Percentiles rank a stretch among this genome's conserved stretches.
These are phyloP conservation scores for Leptopilina boulardi DNA, from an alignment of 1,140 invertebrate genomes.

Conservation along the genomic window DNA sequence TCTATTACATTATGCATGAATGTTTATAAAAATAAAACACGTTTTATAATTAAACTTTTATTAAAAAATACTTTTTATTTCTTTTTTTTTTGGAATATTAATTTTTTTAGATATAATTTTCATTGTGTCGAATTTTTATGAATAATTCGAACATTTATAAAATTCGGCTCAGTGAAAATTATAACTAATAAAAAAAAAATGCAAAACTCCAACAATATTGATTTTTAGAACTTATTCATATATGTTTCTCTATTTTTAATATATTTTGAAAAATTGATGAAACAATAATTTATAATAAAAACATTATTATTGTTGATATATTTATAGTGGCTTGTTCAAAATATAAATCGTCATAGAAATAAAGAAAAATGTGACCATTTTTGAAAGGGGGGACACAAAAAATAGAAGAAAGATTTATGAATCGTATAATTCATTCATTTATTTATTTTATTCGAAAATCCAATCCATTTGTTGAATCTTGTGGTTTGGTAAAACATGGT, in stretches of 20 bases:
- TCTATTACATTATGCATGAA: constrained; percentile 4
- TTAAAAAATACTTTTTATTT: not conserved
- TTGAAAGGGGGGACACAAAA: not conserved
- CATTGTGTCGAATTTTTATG: too few species aligned
- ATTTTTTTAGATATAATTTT: too few species aligned
- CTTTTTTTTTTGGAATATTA: not conserved
- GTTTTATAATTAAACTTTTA: not conserved
- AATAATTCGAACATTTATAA: too few species aligned
- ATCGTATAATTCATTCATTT: not conserved
- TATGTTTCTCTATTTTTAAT: too few species aligned
- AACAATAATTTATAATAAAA: too few species aligned
- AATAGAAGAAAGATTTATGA: constrained; percentile 6
- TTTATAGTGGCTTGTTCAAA: not conserved
- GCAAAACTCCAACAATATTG: too few species aligned
- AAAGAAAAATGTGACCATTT: not conserved
- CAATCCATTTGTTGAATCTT: constrained; percentile 11
- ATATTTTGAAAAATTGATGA: too few species aligned
- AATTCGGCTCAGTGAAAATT: too few species aligned
- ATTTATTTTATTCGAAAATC: not conserved
- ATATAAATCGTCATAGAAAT: not conserved
- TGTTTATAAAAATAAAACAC: not conserved
- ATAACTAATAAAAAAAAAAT: too few species aligned
- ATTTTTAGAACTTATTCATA: too few species aligned
- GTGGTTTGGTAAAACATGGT: constrained; percentile 8
- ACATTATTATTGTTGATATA: too few species aligned